Percentiles rank a stretch among this genome's conserved stretches.
Evolutionary conservation across 1,140 invertebrate species (phyloP).

Genomic region (Berghia stephanieae): DNA sequence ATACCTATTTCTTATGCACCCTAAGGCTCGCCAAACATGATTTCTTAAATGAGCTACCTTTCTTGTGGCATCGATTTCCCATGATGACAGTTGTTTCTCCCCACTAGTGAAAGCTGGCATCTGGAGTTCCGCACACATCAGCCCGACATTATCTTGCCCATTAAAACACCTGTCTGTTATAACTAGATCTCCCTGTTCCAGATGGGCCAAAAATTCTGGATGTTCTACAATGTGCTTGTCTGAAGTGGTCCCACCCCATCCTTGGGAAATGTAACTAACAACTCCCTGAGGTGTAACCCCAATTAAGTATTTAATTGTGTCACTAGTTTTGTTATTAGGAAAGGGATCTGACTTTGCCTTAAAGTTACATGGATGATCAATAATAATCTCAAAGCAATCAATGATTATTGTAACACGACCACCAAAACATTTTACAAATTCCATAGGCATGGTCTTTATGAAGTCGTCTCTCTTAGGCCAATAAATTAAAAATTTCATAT

Average conservation of each 20-base stretch:
- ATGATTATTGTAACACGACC: slow-evolving; percentile 37
- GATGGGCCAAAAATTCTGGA: slow-evolving; percentile 32
- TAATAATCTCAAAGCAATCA: slow-evolving; percentile 48
- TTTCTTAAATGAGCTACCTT: no score
- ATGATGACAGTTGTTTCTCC: slow-evolving; percentile 30
- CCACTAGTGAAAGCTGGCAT: slow-evolving; percentile 40
- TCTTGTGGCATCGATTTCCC: no score
- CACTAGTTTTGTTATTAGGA: slow-evolving; percentile 39
- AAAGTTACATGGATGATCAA: slow-evolving; percentile 36
- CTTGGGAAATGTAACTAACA: slow-evolving; percentile 35
- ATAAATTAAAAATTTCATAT: slow-evolving; percentile 27
- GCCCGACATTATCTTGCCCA: slow-evolving; percentile 28
- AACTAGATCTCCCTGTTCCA: slow-evolving; percentile 28
- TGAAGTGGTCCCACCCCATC: slow-evolving; percentile 36
- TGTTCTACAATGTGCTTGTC: slow-evolving; percentile 34
- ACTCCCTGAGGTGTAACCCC: slow-evolving; percentile 38
- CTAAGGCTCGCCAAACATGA: no score
- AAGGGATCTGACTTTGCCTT: slow-evolving; percentile 33
- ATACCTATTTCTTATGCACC: no score
- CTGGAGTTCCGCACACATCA: slow-evolving; percentile 34
- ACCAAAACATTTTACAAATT: slow-evolving; percentile 38
- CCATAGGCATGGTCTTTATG: slow-evolving; percentile 30
- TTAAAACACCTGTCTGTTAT: slow-evolving; percentile 38
- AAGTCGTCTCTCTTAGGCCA: slow-evolving; percentile 38
- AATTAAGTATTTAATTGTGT: no score